Evolutionary conservation across 2,888 invertebrate species (phyloP).

Genomic region (Nemapogon koenigi): DNA sequence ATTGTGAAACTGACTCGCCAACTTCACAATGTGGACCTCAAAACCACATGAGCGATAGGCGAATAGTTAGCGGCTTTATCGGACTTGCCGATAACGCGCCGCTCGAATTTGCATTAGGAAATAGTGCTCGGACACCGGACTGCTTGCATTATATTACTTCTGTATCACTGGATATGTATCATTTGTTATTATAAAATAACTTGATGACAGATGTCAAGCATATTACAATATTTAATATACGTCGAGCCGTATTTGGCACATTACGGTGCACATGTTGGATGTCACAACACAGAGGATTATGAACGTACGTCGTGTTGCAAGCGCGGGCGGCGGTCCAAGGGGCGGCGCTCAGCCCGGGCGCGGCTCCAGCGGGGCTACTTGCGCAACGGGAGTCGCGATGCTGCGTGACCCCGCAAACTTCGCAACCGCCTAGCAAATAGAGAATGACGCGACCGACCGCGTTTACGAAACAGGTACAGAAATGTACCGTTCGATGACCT

Average conservation of each 20-base stretch:
- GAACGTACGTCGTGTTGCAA: conserved; percentile 60
- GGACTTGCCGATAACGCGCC: conserved; percentile 57
- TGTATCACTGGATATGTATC: no score
- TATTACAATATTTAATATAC: not conserved
- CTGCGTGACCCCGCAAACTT: conserved; percentile 36
- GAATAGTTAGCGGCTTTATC: conserved; percentile 55
- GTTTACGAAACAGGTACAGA: conserved; percentile 39
- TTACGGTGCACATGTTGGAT: conserved; percentile 29
- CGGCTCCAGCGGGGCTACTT: conserved; percentile 32
- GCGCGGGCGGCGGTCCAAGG: conserved; percentile 58
- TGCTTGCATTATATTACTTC: no score
- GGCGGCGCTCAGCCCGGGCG: conserved; percentile 54
- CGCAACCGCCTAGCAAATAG: conserved; percentile 27
- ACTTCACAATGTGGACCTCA: conserved; percentile 48
- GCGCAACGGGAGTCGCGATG: conserved; percentile 26
- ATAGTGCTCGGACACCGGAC: conserved; percentile 46
- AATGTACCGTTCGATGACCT: conserved; percentile 52
- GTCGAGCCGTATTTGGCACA: conserved; percentile 47
- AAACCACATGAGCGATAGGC: conserved; percentile 42
- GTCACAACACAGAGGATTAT: conserved; percentile 60
- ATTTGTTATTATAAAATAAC: no score
- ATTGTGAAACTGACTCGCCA: conserved; percentile 11
- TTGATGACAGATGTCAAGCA: no score
- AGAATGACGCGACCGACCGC: conserved; percentile 22
- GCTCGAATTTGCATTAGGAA: conserved; percentile 57